Percentiles rank a stretch among this genome's conserved stretches.
phyloP scores from a whole-genome alignment of 2,888 invertebrate genomes.

The Alloscopus bannaensis region DNA sequence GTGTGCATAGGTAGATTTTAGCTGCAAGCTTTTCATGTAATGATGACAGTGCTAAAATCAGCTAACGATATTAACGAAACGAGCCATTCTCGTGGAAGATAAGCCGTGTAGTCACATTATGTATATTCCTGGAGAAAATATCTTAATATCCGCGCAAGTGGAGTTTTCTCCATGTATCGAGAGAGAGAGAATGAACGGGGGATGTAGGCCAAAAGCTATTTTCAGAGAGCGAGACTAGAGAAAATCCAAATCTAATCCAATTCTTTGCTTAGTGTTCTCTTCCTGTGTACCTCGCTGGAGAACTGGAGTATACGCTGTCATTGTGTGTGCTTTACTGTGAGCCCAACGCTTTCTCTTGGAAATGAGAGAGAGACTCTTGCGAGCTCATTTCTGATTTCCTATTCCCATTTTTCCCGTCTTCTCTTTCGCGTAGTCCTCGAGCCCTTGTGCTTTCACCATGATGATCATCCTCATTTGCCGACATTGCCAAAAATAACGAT shows the following conservation, averaged over 20 bases:
- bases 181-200: too few species aligned
- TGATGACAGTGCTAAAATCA: slow-evolving; percentile 54
- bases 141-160: background rate
- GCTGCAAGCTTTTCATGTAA: background rate
- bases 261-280: background rate
- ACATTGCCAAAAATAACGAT: background rate
- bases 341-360: too few species aligned
- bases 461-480: background rate
- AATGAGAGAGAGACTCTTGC: too few species aligned
- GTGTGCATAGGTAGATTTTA: background rate
- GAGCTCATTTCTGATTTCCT: slow-evolving; percentile 13
- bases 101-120: background rate
- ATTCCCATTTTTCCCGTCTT: slow-evolving; percentile 13
- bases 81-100: slow-evolving; percentile 27
- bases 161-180: background rate
- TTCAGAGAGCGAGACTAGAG: background rate
- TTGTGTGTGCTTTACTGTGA: too few species aligned
- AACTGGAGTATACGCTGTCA: background rate
- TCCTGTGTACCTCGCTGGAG: background rate
- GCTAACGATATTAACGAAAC: slow-evolving; percentile 32
- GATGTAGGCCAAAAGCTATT: too few species aligned
- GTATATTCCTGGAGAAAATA: background rate
- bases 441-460: background rate
- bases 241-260: background rate
- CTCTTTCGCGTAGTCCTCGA: background rate